Percentiles rank a stretch among this genome's conserved stretches.
Evolutionary conservation across 2,797 vertebrate species (phyloP).

Genomic region (Sorex maritimensis): DNA sequence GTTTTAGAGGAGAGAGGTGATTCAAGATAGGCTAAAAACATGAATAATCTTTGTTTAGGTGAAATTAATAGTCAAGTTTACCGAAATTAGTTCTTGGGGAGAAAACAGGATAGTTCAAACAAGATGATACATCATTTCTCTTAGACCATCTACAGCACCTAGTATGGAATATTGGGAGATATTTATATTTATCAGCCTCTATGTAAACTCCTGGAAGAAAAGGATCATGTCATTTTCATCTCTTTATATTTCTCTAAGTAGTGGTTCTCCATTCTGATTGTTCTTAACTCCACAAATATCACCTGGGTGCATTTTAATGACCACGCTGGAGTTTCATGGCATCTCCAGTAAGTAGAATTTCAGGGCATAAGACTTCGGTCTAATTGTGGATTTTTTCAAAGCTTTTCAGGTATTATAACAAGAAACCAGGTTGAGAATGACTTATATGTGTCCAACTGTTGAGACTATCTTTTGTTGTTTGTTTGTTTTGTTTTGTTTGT

Average conservation of each 20-base stretch:
- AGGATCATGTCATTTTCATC: background rate
- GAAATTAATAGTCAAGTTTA: background rate
- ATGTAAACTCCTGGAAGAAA: background rate
- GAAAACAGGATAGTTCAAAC: background rate
- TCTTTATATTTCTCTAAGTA: constrained; percentile 44
- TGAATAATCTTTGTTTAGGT: background rate
- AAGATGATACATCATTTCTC: background rate
- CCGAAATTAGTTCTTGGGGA: background rate
- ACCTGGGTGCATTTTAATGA: background rate
- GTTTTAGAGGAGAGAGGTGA: background rate
- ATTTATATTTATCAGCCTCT: background rate
- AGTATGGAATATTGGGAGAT: background rate
- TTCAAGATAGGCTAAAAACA: constrained; percentile 8
- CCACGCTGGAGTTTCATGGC: too few relatives aligned
- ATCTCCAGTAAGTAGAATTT: too few relatives aligned
- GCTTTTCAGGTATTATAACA: too few relatives aligned
- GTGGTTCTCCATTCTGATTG: background rate
- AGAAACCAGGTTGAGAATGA: too few relatives aligned
- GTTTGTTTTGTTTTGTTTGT: too few relatives aligned
- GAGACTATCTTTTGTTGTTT: too few relatives aligned
- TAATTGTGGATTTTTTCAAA: too few relatives aligned
- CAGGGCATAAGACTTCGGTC: too few relatives aligned
- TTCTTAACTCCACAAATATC: background rate
- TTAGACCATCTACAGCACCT: background rate
- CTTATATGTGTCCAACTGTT: too few relatives aligned